Base-by-base conservation (phyloP, 2,888 invertebrate species). In the Mimachlamys varia region DNA sequence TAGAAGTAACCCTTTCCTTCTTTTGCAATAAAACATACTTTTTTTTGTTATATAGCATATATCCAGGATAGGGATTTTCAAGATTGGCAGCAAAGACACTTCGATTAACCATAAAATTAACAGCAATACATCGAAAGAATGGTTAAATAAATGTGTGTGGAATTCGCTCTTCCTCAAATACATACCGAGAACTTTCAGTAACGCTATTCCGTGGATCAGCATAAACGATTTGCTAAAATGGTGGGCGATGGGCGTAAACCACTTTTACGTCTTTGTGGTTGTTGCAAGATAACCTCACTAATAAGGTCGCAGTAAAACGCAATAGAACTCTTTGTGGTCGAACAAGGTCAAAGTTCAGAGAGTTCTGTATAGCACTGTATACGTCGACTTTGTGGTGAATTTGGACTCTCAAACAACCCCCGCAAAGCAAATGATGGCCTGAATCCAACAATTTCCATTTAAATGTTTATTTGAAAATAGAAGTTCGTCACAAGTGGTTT, bases 241-340 rank as follows among this genome's bases (percentile, higher is more conserved):
- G 58, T 58, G 58, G 62, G n/a, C 62, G 62, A 76, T 76, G 76
- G 76, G 76, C 76, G 76, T 76, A 76, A 27, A 33, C 76, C 27
- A 1, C 27, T 76, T 76, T 10, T 33, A 33, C 33, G 12, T 76
- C 76, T 76, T 76, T 33, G 76, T 15, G 27, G 76, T 76, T 27
- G 76, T 1, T 76, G 27, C 27, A 13, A 76, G 76, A 76, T 76
- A 76, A 76, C 76, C 76, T 33, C 27, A 17, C 27, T 22, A 76
- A 33, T 33, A 15, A 76, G 76, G 76, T 76, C 76, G 76, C 76
- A 27, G 33, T 76, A 10, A 76, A 76, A 12, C 17, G 76, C 12
- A 76, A 27, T 76, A 33, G 33, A 3, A 27, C 76, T 27, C 33
- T 33, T 76, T 76, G 76, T 76, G 76, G 76, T 76, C 15, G 12